phyloP scores from a whole-genome alignment of 1,140 invertebrate species.

The Pseudachorutes palmiensis region DNA sequence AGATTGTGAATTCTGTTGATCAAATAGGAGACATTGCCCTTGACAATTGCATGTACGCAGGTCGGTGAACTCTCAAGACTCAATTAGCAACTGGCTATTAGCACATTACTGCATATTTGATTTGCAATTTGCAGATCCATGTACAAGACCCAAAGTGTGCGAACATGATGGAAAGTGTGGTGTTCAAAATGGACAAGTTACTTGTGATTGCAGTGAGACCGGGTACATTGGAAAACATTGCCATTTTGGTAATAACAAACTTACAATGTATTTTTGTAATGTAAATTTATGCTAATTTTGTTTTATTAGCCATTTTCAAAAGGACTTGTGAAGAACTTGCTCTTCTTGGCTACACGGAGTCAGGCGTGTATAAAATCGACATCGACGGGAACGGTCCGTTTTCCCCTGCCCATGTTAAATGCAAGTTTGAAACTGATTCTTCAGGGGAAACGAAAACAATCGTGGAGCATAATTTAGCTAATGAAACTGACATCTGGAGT shows the following conservation, averaged over 20 bases:
- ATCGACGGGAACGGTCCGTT: slow-evolving; percentile 87
- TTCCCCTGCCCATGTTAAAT: slow-evolving; percentile 79
- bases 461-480: slow-evolving; percentile 83
- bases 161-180: slow-evolving; percentile 83
- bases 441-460: slow-evolving; percentile 81
- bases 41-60: slow-evolving; percentile 62
- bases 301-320: slow-evolving; percentile 61
- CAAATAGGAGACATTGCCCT: slow-evolving; percentile 77
- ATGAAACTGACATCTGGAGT: slow-evolving; percentile 55
- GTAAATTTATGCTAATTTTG: slow-evolving; percentile 14
- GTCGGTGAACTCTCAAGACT: slow-evolving; percentile 1
- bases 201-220: slow-evolving; percentile 78
- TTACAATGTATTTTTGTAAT: too few species aligned
- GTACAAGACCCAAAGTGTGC: slow-evolving; percentile 76
- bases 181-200: slow-evolving; percentile 74
- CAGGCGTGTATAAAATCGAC: slow-evolving; percentile 80
- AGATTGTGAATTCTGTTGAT: slow-evolving; percentile 68
- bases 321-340: slow-evolving; percentile 87
- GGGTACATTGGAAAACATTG: slow-evolving; percentile 83
- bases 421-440: slow-evolving; percentile 70
- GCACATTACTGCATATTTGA: neutral
- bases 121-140: slow-evolving; percentile 65
- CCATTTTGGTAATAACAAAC: slow-evolving; percentile 61
- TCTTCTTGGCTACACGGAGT: slow-evolving; percentile 63
- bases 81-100: neutral